Base-by-base conservation (phyloP, 1,140 invertebrate species). In the Drosophila nigrodunni region DNA sequence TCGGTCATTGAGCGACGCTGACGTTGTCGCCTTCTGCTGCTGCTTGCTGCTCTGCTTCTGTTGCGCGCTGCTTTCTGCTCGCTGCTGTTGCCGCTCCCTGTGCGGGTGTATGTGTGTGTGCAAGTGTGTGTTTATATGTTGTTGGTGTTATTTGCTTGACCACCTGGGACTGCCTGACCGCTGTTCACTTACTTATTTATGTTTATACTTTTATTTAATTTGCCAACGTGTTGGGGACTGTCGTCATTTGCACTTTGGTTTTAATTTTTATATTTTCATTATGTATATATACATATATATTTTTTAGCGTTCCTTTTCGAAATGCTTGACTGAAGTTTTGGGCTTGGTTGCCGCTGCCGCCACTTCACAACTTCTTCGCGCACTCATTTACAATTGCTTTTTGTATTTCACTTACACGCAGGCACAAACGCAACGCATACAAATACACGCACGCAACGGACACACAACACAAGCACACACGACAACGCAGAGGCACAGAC, bases 1-100 rank as follows among this genome's bases (percentile, higher is more conserved):
- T 97, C 96, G 94, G 96, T 96, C 96, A 97, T 97, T 69, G 79
- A 60, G 81, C 64, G 54, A 55, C 67, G 58, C 41, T 65, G 76
- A 79, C 43, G 59, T 61, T 61, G 58, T 75, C 46, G 71, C 44
- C 49, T 52, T 39, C 46, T 58, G 44, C 61, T 60, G 46, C 39
- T 72, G 60, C 55, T 59, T 60, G 39, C 30, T 59, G 60, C 43
- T 21, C 41, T 54, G 41, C 59, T 67, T 37, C 21, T 68, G 50
- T 46, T 58, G 58, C 37, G 41, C 41, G 47, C 47, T 49, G 47
- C 47, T 49, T 11, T 18, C 25, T 30, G 25, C 25, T 30, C 25
- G 25, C 25, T 54, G 41, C 59, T 67, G 37, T 35, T 57, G 61
- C 74, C 64, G 67, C 68, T 76, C 72, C 54, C 62, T 72, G 60